Percentiles rank a stretch among this genome's conserved stretches.
These are phyloP conservation scores for Pogonomyrmex californicus DNA, from an alignment of 1,140 invertebrate species.

Conservation along the genomic window DNA sequence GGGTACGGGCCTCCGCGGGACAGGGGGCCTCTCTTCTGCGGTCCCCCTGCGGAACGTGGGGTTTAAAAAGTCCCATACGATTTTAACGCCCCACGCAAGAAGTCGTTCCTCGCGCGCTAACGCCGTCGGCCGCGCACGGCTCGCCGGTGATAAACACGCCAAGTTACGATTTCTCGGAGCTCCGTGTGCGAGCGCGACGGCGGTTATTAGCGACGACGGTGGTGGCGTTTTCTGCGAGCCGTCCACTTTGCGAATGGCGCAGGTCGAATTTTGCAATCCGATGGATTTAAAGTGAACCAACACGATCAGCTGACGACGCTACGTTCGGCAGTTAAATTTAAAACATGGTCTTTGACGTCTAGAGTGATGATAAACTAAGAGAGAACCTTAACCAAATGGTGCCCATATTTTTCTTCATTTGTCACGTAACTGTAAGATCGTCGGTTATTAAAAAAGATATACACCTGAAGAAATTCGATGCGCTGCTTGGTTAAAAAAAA, in stretches of 20 bases:
- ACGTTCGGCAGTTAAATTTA: neutral
- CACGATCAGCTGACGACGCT: neutral
- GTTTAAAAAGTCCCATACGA: constrained; percentile 82
- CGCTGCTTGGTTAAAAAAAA: no score
- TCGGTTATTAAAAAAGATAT: neutral
- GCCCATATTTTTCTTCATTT: neutral
- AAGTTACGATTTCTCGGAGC: constrained; percentile 87
- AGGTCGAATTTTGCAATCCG: neutral
- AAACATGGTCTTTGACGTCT: neutral
- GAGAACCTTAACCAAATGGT: neutral
- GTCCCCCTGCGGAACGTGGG: constrained; percentile 64
- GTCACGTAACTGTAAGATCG: neutral
- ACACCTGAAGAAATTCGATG: no score
- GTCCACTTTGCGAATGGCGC: constrained; percentile 24
- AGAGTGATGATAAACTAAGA: neutral
- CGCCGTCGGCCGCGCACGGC: constrained; percentile 76
- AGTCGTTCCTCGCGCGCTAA: constrained; percentile 83
- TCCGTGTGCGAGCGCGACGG: constrained; percentile 70
- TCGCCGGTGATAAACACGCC: constrained; percentile 85
- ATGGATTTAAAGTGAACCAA: neutral
- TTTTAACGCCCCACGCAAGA: constrained; percentile 85
- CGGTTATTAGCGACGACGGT: constrained; percentile 53
- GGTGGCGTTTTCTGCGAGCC: constrained; percentile 37
- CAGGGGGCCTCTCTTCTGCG: constrained; percentile 50
- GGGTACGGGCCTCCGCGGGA: constrained; percentile 40